Percentiles rank a stretch among this genome's conserved stretches.
Evolutionary conservation across 2,888 invertebrate genomes (phyloP).

Genomic region (Sisyra terminalis): DNA sequence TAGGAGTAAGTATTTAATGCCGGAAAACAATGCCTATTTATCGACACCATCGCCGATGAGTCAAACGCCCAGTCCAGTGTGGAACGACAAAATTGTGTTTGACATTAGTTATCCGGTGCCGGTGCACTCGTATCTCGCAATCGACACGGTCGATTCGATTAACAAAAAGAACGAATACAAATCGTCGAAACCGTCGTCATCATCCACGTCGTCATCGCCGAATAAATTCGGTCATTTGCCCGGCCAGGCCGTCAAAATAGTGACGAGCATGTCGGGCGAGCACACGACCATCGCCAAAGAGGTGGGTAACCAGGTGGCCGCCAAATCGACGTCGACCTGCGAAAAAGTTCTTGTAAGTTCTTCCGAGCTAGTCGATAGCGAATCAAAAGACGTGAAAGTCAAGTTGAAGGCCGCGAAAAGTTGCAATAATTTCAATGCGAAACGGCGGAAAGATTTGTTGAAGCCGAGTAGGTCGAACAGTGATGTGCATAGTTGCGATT

Average conservation of each 20-base stretch:
- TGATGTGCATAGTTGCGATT: conserved; percentile 29
- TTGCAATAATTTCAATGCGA: conserved; percentile 19
- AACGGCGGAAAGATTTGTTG: conserved; percentile 14
- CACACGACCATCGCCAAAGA: conserved; percentile 21
- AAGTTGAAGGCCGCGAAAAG: conserved; percentile 25
- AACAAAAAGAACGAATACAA: conserved; percentile 11
- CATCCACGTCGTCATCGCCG: no score
- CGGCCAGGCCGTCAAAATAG: conserved; percentile 59
- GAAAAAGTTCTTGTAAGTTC: background rate
- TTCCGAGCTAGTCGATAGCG: conserved; percentile 18
- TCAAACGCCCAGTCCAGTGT: conserved; percentile 29
- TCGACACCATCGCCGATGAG: conserved; percentile 34
- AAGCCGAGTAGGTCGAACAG: conserved; percentile 22
- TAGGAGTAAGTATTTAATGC: conserved; percentile 28
- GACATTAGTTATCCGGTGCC: conserved; percentile 18
- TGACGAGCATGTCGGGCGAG: conserved; percentile 32
- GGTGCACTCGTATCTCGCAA: conserved; percentile 16
- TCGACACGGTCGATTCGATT: conserved; percentile 15
- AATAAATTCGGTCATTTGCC: conserved; percentile 28
- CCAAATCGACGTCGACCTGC: background rate
- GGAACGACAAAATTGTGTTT: conserved; percentile 24
- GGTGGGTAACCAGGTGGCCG: no score
- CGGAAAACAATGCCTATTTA: conserved; percentile 20
- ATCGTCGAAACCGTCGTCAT: no score
- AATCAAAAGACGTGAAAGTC: conserved; percentile 24